Evolutionary conservation across 2,113 vertebrate species (phyloP).

Genomic region (Caranx ignobilis): DNA sequence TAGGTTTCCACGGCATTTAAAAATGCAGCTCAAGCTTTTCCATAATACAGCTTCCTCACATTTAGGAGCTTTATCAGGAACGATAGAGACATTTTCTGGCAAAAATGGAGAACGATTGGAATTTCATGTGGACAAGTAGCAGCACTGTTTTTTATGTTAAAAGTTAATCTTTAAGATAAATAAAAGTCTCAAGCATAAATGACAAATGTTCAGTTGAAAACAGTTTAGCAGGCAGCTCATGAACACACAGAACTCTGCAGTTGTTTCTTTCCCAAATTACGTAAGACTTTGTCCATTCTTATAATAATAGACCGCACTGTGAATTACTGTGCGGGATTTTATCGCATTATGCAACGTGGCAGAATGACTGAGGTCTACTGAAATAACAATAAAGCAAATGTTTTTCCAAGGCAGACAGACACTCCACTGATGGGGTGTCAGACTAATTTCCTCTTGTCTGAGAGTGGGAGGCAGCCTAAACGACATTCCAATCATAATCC

Average conservation of each 20-base stretch:
- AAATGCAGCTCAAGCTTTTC: slow-evolving; percentile 18
- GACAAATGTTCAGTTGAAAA: neutral
- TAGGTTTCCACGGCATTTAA: slow-evolving; percentile 37
- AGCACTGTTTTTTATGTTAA: slow-evolving; percentile 1
- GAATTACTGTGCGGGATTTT: slow-evolving; percentile 58
- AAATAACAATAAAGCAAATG: slow-evolving; percentile 74
- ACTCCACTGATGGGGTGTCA: slow-evolving; percentile 70
- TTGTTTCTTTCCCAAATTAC: slow-evolving; percentile 24
- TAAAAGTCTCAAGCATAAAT: neutral
- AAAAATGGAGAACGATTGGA: slow-evolving; percentile 21
- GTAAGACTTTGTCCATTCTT: slow-evolving; percentile 18
- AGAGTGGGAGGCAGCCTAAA: slow-evolving; percentile 66
- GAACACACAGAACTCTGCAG: slow-evolving; percentile 12
- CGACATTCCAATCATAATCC: slow-evolving; percentile 73
- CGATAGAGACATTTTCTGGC: slow-evolving; percentile 4
- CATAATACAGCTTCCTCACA: slow-evolving; percentile 5
- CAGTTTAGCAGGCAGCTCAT: neutral
- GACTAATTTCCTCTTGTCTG: slow-evolving; percentile 76
- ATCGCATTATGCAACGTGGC: slow-evolving; percentile 64
- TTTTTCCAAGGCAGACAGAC: slow-evolving; percentile 74
- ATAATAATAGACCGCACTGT: slow-evolving; percentile 44
- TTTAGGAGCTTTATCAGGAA: slow-evolving; percentile 35
- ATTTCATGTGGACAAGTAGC: neutral
- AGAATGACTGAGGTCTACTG: slow-evolving; percentile 68
- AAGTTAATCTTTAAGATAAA: neutral